These are phyloP conservation scores for Adrianichthys oophorus DNA, from an alignment of 2,797 vertebrate species.

Conservation along the genomic window DNA sequence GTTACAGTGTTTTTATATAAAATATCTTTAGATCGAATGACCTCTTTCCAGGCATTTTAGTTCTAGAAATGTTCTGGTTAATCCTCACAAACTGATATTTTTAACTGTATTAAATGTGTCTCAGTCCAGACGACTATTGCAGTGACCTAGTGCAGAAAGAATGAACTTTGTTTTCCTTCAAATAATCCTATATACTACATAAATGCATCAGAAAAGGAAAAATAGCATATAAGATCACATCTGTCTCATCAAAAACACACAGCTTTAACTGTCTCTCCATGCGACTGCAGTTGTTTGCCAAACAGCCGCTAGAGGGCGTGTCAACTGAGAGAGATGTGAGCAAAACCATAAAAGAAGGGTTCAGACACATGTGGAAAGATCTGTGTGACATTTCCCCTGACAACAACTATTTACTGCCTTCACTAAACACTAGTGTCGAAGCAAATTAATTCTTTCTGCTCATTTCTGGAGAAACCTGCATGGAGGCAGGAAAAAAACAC, in stretches of 20 bases:
- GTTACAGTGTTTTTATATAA: no score
- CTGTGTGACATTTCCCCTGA: constrained; percentile 15
- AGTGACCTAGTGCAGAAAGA: constrained; percentile 13
- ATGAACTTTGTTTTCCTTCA: constrained; percentile 21
- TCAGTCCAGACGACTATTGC: neutral
- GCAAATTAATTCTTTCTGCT: constrained; percentile 24
- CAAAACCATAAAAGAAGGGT: neutral
- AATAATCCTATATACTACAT: constrained; percentile 19
- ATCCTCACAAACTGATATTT: neutral
- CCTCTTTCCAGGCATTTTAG: no score
- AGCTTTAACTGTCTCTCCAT: constrained; percentile 9
- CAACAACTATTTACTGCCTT: constrained; percentile 25
- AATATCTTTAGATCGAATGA: no score
- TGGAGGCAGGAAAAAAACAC: constrained; percentile 35
- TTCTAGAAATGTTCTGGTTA: no score
- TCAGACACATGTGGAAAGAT: constrained; percentile 9
- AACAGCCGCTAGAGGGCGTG: constrained; percentile 48
- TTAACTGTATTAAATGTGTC: constrained; percentile 18
- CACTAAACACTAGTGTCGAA: constrained; percentile 25
- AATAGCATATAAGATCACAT: constrained; percentile 49
- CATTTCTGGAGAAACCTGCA: constrained; percentile 28
- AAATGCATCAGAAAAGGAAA: constrained; percentile 30
- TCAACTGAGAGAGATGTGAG: constrained; percentile 14
- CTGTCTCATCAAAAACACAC: constrained; percentile 18
- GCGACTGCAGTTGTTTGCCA: neutral